Conservation (phyloP, 1,140 invertebrate species). For the Drosophila subobscura region DNA sequence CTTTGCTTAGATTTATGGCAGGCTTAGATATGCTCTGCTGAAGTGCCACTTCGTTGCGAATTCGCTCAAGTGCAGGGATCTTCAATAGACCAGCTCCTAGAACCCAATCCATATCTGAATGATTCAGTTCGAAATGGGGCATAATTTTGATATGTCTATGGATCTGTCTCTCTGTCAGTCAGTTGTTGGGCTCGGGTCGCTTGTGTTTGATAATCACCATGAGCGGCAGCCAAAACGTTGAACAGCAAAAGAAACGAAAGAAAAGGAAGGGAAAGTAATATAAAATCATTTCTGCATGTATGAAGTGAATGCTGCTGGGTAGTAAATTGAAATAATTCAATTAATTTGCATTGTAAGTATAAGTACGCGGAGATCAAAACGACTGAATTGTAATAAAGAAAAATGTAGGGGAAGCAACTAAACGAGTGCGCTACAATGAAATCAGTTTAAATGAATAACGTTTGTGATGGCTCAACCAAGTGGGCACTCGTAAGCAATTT, state of each 20-base stretch:
- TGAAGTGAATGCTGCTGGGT: conserved; percentile 21
- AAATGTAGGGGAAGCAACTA: conserved; percentile 62
- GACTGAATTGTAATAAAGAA: conserved; percentile 73
- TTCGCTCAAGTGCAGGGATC: conserved; percentile 17
- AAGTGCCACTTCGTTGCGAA: conserved; percentile 47
- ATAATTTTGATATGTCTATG: too few relatives aligned
- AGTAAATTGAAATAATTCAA: conserved; percentile 80
- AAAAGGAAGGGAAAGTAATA: conserved; percentile 21
- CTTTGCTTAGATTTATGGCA: conserved; percentile 3
- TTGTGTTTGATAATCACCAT: too few relatives aligned
- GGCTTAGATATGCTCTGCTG: conserved; percentile 22
- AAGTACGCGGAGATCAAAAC: conserved; percentile 46
- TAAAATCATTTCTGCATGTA: conserved; percentile 18
- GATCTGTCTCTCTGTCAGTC: too few relatives aligned
- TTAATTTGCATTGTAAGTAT: conserved; percentile 82
- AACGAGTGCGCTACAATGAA: conserved; percentile 55
- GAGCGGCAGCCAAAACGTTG: background rate
- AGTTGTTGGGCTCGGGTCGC: too few relatives aligned
- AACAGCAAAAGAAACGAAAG: conserved; percentile 13
- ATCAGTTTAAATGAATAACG: conserved; percentile 58
- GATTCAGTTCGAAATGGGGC: conserved; percentile 5
- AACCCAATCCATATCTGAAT: conserved; percentile 1
- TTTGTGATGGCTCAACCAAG: conserved; percentile 53
- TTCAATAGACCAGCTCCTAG: too few relatives aligned
- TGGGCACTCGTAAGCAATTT: conserved; percentile 58